Base-by-base conservation (phyloP, 2,888 invertebrate species). In the Glyphotaelius pellucidus region DNA sequence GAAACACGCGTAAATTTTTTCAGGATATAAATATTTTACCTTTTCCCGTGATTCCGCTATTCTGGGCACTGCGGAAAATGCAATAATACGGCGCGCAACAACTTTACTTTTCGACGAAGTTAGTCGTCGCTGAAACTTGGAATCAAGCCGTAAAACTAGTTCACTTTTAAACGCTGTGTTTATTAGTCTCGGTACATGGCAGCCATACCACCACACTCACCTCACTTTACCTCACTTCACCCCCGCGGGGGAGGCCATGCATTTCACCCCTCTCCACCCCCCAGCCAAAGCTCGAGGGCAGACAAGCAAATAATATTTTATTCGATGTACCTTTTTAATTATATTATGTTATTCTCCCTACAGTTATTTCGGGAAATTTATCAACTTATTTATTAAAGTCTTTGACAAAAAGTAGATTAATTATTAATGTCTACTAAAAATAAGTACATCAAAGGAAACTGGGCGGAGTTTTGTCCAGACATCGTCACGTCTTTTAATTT, bases 91-190 rank as follows among this genome's bases (percentile, higher is more conserved):
- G 81, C 86, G 88, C 90, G 84, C 67, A 92, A 92, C 92, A 85
- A 92, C 90, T 90, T 92, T 86, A 85, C 81, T 80, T 31, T 52
- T 81, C 79, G 30, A 67, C 80, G 88, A 30, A 90, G 86, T 86
- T 83, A 81, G 89, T 89, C 38, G 35, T 35, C 90, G 88, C 35
- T 80, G n/a, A 84, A 90, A 90, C 90, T 90, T 83, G 79, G 89
- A 92, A 92, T 92, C 84, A 92, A 90, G 90, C 86, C 90, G 90
- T 92, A 92, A 92, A 92, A 92, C 92, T 92, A 90, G 90, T 92
- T 87, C 81, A 92, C 83, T 92, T 92, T 90, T 86, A 92, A 92
- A 92, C 92, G 90, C 80, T 31, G 80, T 92, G 89, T 83, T 80
- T 91, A 89, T 83, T 83, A 83, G 83, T 83, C 83, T 80, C 47